Conservation (phyloP, 2,113 vertebrate genomes). For the Mormyrus lacerda region DNA sequence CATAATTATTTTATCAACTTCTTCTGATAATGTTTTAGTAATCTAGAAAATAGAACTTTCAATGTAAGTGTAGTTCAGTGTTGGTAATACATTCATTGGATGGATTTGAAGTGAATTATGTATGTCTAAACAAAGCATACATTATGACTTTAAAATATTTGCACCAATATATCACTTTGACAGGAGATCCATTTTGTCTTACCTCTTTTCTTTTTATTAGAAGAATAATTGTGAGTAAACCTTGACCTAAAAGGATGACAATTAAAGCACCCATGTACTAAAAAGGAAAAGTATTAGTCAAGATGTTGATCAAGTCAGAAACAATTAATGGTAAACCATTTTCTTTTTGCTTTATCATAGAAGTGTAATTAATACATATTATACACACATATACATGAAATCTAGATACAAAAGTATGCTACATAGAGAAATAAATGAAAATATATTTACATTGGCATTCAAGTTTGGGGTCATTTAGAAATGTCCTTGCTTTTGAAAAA, state of each 20-base stretch:
- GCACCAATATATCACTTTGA: not conserved
- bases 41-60: conserved; percentile 36
- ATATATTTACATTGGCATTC: not conserved
- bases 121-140: not conserved
- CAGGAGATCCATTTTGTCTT: conserved; percentile 12
- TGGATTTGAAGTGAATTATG: not conserved
- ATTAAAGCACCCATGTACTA: conserved; percentile 48
- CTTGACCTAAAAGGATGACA: conserved; percentile 45
- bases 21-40: not conserved
- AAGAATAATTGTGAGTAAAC: conserved; percentile 46
- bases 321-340: not conserved
- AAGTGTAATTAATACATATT: not conserved
- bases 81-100: not conserved
- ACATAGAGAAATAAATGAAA: not conserved
- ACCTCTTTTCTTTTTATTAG: conserved; percentile 34
- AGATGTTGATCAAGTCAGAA: not conserved
- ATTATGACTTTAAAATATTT: not conserved
- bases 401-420: not conserved
- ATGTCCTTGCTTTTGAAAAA: no score
- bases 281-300: not conserved
- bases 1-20: conserved; percentile 32
- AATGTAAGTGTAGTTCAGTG: not conserved
- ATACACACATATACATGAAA: not conserved
- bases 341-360: not conserved
- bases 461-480: no score